These are phyloP conservation scores for Dipodomys ordii DNA, from an alignment of 2,113 vertebrate species.

Conservation along the genomic window DNA sequence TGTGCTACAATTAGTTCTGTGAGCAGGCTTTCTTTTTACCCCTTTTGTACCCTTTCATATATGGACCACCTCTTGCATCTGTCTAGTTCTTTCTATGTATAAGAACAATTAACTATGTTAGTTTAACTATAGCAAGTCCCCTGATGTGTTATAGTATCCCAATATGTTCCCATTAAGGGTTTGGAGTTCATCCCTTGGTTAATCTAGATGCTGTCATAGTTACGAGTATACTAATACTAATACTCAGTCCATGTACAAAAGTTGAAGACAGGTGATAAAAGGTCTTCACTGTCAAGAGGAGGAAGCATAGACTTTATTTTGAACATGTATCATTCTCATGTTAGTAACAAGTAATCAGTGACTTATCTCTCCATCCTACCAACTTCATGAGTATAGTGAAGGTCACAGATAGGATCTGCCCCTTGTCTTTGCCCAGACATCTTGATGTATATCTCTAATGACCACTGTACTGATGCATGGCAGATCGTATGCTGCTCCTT, in stretches of 20 bases:
- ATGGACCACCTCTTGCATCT: background rate
- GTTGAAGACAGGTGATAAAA: background rate
- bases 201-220: background rate
- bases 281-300: background rate
- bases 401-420: background rate
- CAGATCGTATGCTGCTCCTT: background rate
- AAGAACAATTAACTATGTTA: background rate
- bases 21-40: conserved; percentile 1
- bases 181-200: background rate
- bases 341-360: background rate
- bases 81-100: background rate
- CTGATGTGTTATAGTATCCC: background rate
- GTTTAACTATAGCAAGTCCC: background rate
- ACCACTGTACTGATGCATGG: background rate
- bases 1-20: background rate
- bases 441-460: background rate
- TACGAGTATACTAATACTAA: background rate
- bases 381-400: background rate
- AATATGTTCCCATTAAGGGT: background rate
- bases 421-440: background rate
- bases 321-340: background rate
- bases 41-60: background rate
- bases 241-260: background rate
- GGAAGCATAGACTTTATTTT: conserved; percentile 38
- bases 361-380: background rate